Percentiles rank a stretch among this genome's conserved stretches.
Evolutionary conservation across 53 echinoderm and acorn worm species (phyloP).

Genomic region (Mesocentrotus franciscanus): DNA sequence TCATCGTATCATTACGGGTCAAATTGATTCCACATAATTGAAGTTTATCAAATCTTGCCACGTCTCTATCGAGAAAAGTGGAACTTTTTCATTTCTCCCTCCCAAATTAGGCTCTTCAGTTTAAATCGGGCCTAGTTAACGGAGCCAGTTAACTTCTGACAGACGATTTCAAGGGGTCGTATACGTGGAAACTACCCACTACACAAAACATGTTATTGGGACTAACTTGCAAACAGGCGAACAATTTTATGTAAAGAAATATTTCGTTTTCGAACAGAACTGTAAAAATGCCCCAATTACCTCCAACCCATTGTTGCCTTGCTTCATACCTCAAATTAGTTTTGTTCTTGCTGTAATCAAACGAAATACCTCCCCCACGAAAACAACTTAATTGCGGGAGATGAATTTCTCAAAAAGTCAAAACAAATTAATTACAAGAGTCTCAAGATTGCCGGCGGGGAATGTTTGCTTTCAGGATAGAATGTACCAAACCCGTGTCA

Average conservation of each 20-base stretch:
- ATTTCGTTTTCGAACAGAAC: conserved; percentile 12
- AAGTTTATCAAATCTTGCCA: not conserved
- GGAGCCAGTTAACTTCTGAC: not conserved
- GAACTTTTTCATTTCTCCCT: not conserved
- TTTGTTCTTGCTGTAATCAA: conserved; percentile 22
- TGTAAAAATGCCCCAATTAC: conserved; percentile 34
- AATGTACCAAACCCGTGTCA: too few species aligned
- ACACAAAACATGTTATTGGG: conserved; percentile 52
- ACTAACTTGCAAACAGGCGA: not conserved
- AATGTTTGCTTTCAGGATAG: too few species aligned
- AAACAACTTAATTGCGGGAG: not conserved
- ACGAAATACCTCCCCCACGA: not conserved
- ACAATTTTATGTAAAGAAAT: conserved; percentile 32
- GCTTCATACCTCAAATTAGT: conserved; percentile 26
- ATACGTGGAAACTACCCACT: not conserved
- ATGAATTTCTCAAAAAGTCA: not conserved
- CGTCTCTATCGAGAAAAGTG: conserved; percentile 3
- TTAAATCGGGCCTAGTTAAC: conserved; percentile 1
- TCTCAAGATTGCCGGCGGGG: not conserved
- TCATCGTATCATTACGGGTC: not conserved
- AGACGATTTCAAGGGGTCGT: conserved; percentile 42
- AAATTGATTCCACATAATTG: conserved; percentile 62
- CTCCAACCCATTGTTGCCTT: not conserved
- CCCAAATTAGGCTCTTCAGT: not conserved
- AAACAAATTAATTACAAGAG: not conserved